These are phyloP conservation scores for Alectura lathami DNA, from an alignment of 2,113 vertebrate genomes.

Conservation along the genomic window DNA sequence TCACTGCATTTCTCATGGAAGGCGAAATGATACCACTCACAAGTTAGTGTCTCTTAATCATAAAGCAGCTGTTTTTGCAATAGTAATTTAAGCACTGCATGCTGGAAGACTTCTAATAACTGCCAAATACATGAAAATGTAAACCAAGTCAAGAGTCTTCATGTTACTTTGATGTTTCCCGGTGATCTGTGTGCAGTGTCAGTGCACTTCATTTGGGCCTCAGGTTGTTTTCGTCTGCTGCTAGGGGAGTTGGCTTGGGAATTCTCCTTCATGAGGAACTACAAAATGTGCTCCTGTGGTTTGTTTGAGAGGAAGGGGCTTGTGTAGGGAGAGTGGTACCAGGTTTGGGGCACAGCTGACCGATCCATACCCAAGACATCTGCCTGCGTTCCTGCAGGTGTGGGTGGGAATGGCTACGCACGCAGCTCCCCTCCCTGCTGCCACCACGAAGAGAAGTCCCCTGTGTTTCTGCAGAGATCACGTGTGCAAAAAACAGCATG, in stretches of 20 bases:
- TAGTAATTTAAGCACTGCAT: background rate
- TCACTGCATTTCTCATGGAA: background rate
- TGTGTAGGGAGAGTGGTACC: background rate
- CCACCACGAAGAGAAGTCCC: background rate
- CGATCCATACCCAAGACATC: background rate
- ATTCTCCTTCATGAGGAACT: background rate
- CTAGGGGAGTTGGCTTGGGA: background rate
- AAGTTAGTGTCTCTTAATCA: background rate
- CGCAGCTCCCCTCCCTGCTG: background rate
- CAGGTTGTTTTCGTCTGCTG: background rate
- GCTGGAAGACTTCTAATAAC: background rate
- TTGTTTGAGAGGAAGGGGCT: background rate
- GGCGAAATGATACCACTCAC: background rate
- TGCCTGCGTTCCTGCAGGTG: background rate
- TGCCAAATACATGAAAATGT: background rate
- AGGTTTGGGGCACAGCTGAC: background rate
- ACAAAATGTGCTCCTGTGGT: background rate
- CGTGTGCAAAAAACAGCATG: rapidly evolving
- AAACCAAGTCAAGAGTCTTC: background rate
- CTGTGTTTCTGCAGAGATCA: background rate
- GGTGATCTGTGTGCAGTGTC: background rate
- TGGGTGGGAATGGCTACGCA: background rate
- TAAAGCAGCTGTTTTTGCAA: background rate
- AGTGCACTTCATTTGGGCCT: background rate
- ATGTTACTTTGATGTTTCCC: background rate